These are phyloP conservation scores for Erebia aethiops DNA, from an alignment of 2,888 invertebrate species.

Conservation along the genomic window DNA sequence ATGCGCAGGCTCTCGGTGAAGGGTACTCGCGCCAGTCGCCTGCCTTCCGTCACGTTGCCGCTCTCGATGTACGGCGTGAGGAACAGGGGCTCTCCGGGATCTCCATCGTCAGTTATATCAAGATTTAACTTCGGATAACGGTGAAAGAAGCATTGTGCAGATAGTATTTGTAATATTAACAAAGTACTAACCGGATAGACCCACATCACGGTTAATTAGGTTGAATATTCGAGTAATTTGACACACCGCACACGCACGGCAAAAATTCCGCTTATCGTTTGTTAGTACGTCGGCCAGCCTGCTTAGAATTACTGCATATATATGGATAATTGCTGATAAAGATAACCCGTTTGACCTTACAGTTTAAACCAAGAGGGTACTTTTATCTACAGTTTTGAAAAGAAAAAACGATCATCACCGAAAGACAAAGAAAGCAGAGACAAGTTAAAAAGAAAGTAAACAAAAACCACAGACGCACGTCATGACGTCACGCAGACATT, in stretches of 20 bases:
- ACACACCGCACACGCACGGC: neutral
- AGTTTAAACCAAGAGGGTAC: neutral
- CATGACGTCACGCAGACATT: too few relatives aligned
- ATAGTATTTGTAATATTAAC: constrained; percentile 51
- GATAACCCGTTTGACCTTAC: neutral
- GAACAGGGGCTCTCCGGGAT: constrained; percentile 85
- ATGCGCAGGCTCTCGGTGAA: constrained; percentile 84
- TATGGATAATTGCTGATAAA: neutral
- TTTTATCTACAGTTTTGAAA: too few relatives aligned
- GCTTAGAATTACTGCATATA: neutral
- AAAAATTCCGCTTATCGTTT: neutral
- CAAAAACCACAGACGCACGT: too few relatives aligned
- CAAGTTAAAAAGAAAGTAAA: too few relatives aligned
- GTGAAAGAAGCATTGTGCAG: constrained; percentile 59
- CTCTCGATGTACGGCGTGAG: constrained; percentile 88
- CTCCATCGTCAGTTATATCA: constrained; percentile 59
- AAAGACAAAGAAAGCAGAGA: too few relatives aligned
- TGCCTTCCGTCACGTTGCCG: constrained; percentile 87
- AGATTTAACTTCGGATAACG: constrained; percentile 64
- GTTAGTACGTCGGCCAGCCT: neutral
- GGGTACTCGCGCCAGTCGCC: constrained; percentile 78
- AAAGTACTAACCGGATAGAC: constrained; percentile 44
- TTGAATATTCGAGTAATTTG: neutral
- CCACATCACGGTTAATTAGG: constrained; percentile 49
- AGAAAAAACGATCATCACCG: too few relatives aligned